Base-by-base conservation (phyloP, 1,140 invertebrate species). In the Drosophila prosaltans region DNA sequence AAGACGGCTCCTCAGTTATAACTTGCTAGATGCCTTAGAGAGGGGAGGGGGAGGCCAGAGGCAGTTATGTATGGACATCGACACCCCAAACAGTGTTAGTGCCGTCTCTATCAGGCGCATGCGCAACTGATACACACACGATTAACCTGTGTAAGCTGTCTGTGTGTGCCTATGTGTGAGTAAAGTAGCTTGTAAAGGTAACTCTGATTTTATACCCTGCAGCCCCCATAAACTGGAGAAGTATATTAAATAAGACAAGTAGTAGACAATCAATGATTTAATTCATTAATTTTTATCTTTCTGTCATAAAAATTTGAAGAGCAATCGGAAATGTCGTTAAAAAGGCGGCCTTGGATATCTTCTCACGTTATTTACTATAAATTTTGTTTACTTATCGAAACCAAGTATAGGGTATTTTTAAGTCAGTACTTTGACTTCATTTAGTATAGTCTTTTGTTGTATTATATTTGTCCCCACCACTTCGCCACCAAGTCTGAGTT, bases 51-150 rank as follows among this genome's bases (percentile, higher is more conserved):
- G 16, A 16, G 16, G 16, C 16, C 64, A 75, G 66, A 65, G 36
- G 63, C 62, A 43, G 73, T 77, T 70, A 51, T 69, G 77, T 70
- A 77, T 66, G 60, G 77, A 89, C 77, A 86, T 80, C 82, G 69
- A 86, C 83, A 82, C 83, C 78, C 74, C 71, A 68, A 77, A 62
- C 66, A 24, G 69, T 45, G 75, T 58, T 81, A 78, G 68, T 45
- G 81, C 69, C 68, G 16, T 90, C 84, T 69, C 84, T 40, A 48
- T 89, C 67, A 61, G 60, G 81, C 84, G 81, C 85, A 84, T 89
- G 85, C 81, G 77, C 78, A 75, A 60, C 85, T 41, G 58, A 57
- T 40, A 16, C 16, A 67, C 57, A 63, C 69, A 69, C 59, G 65
- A 61, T 68, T 45, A 54, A 68, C 40, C 43, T 64, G 68, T 40